phyloP scores from a whole-genome alignment of 1,140 invertebrate genomes.

The Lordiphosa stackelbergi region DNA sequence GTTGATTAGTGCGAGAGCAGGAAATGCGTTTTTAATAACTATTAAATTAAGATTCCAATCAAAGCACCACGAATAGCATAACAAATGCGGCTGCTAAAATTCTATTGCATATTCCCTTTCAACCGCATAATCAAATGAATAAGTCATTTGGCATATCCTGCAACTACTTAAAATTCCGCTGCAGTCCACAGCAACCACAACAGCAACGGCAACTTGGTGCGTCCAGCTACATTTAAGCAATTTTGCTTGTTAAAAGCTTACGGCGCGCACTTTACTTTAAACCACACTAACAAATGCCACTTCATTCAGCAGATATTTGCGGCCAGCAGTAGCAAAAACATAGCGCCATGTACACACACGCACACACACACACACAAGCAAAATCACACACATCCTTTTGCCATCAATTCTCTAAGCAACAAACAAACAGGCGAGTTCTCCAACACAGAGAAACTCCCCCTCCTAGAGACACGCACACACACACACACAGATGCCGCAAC shows the following conservation, averaged over 20 bases:
- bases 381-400: conserved; percentile 75
- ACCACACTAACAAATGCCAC: conserved; percentile 65
- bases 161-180: background rate
- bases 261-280: conserved; percentile 67
- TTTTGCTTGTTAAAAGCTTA: conserved; percentile 72
- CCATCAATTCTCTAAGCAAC: conserved; percentile 74
- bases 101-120: too few relatives aligned
- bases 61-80: too few relatives aligned
- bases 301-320: conserved; percentile 71
- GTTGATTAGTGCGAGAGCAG: too few relatives aligned
- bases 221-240: conserved; percentile 62
- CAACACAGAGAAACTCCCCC: conserved; percentile 23
- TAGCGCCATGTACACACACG: conserved; percentile 22
- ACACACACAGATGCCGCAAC: conserved; percentile 55
- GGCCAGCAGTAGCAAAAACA: conserved; percentile 48
- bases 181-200: too few relatives aligned
- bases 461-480: conserved; percentile 18
- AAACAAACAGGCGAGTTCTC: conserved; percentile 53
- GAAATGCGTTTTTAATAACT: too few relatives aligned
- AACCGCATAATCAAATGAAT: too few relatives aligned
- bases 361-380: conserved; percentile 31
- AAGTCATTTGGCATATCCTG: background rate
- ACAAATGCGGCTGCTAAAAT: too few relatives aligned
- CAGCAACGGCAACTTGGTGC: conserved; percentile 3
- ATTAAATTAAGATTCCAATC: too few relatives aligned